These are phyloP conservation scores for Drosophila repleta DNA, from an alignment of 1,140 invertebrate species.

Conservation along the genomic window DNA sequence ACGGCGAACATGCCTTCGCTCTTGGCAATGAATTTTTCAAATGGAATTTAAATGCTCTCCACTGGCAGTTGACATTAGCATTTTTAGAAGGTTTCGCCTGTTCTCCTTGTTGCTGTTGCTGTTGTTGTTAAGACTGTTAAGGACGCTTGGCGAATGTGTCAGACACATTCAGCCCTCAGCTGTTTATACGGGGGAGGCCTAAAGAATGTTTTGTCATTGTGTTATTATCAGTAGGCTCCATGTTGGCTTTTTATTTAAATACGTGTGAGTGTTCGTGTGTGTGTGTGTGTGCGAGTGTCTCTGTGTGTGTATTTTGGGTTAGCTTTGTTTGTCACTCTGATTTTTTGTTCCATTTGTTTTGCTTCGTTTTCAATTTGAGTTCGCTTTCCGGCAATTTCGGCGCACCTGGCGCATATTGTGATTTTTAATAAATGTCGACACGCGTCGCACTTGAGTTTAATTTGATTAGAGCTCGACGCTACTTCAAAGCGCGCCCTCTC, in stretches of 20 bases:
- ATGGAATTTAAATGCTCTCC: slow-evolving; percentile 77
- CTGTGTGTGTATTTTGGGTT: slow-evolving; percentile 3
- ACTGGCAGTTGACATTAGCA: slow-evolving; percentile 81
- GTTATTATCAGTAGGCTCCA: slow-evolving; percentile 46
- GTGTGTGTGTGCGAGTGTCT: slow-evolving; percentile 9
- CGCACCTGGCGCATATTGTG: slow-evolving; percentile 56
- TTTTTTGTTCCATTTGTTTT: slow-evolving; percentile 13
- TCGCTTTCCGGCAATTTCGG: slow-evolving; percentile 39
- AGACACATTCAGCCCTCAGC: slow-evolving; percentile 32
- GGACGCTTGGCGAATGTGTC: slow-evolving; percentile 41
- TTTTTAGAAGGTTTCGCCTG: slow-evolving; percentile 29
- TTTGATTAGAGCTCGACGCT: slow-evolving; percentile 54
- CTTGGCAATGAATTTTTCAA: slow-evolving; percentile 72
- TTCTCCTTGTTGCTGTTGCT: slow-evolving; percentile 7
- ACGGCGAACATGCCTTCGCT: slow-evolving; percentile 65
- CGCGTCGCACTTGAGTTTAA: slow-evolving; percentile 62
- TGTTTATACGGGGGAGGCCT: background rate
- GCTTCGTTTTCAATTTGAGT: slow-evolving; percentile 59
- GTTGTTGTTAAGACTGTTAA: slow-evolving; percentile 15
- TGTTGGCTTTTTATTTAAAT: slow-evolving; percentile 36
- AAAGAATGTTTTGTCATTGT: slow-evolving; percentile 42
- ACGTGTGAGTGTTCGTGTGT: background rate
- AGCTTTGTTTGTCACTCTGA: slow-evolving; percentile 13
- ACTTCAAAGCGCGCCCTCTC: slow-evolving; percentile 49
- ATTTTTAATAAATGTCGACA: slow-evolving; percentile 72